Evolutionary conservation across 2,113 vertebrate species (phyloP), one percentile per base, ranked within the genome.

Genomic region (Limanda limanda): DNA sequence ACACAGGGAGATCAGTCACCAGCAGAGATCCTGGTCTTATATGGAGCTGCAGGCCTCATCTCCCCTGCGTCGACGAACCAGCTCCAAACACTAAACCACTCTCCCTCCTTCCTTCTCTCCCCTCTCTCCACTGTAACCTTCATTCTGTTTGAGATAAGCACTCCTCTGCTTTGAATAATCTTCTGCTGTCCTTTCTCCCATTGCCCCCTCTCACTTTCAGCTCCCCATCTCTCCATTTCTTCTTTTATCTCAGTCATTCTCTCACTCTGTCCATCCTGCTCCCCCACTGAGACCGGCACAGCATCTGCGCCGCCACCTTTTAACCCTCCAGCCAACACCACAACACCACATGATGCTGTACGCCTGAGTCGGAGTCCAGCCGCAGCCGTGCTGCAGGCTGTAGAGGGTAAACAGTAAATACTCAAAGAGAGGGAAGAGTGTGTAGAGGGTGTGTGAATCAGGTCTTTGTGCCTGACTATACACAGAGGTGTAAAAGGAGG

Each of bases 401-500:
- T 14, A 60, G 23, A 84, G 64, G 14, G 71, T 79, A 74, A 88
- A 84, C 79, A 86, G 71, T 75, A 79, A 84, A 81, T 72, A 88
- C 68, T 86, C 60, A 78, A 76, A 82, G 83, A 51, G 57, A 68
- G 78, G 42, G 14, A 59, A 84, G 70, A 72, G 84, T 87, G 83
- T 63, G 84, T 84, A 14, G 56, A 84, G 70, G 70, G 84, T 87
- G 83, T 63, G 84, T 84, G 69, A 90, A 83, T 82, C 76, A 60
- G 74, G 56, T 76, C 88, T 90, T 92, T 90, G 85, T 86, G 25
- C 45, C 68, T 3, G 59, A 45, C 65, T 68, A 81, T 69, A 79
- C 77, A 85, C 79, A 76, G 79, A 84, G 63, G 80, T 88, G 88
- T 86, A 90, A 91, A 89, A 79, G 70, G 85, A 85, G 88, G 69